A percentile compares a stretch with the other conserved stretches of the same genome.
Evolutionary conservation across 2,888 invertebrate species (phyloP).

Genomic region (Lordiphosa andalusiaca): DNA sequence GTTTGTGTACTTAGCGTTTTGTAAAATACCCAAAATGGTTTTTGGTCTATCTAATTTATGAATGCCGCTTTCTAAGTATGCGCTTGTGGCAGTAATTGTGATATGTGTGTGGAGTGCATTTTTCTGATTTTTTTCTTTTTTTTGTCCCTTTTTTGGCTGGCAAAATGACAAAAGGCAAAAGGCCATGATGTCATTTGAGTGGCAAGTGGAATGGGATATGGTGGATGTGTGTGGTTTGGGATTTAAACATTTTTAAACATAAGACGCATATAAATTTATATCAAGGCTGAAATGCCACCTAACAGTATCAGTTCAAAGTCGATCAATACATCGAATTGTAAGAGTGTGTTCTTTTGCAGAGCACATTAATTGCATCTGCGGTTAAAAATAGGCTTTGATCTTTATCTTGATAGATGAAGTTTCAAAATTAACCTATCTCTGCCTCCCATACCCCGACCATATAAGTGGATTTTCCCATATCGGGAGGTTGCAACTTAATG

Average conservation of each 20-base stretch:
- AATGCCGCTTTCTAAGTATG: slow-evolving; percentile 55
- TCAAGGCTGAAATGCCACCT: too few species aligned
- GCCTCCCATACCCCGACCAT: too few species aligned
- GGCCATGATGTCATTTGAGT: slow-evolving; percentile 53
- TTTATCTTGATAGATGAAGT: too few species aligned
- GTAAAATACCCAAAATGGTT: slow-evolving; percentile 52
- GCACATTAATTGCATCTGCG: too few species aligned
- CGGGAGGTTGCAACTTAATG: too few species aligned
- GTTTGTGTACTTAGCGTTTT: slow-evolving; percentile 58
- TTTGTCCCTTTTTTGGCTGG: slow-evolving; percentile 26
- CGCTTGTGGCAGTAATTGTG: slow-evolving; percentile 57
- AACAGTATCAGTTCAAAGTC: too few species aligned
- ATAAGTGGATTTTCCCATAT: too few species aligned
- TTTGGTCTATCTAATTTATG: slow-evolving; percentile 59
- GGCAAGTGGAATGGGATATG: slow-evolving; percentile 7
- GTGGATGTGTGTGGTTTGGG: not conserved
- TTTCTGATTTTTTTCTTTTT: slow-evolving; percentile 11
- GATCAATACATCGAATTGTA: too few species aligned
- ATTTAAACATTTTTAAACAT: not conserved
- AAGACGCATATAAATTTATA: not conserved
- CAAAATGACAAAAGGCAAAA: slow-evolving; percentile 36
- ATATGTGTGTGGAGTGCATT: slow-evolving; percentile 44
- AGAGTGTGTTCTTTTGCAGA: too few species aligned
- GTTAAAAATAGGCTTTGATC: too few species aligned
- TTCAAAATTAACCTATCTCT: too few species aligned